Base-by-base conservation (phyloP, 2,113 vertebrate species). In the Psilopsiagon aurifrons region DNA sequence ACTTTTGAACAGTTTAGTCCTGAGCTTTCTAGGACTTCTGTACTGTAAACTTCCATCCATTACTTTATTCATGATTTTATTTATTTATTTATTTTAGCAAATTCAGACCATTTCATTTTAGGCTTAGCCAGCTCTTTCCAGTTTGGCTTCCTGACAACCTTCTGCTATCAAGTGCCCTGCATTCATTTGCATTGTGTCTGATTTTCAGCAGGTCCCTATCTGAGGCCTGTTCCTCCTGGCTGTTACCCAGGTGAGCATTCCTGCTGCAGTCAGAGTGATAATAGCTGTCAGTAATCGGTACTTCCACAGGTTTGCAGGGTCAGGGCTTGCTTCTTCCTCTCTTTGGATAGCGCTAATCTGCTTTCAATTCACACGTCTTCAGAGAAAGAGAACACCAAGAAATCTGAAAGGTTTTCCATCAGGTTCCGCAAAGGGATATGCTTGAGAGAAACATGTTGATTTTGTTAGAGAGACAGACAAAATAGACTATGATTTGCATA, bases 91-190 rank as follows among this genome's bases (percentile, higher is more conserved):
- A 18, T 54, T 88, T 79, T 20, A 57, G 41, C 19, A 80, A 90
- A 71, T 41, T 23, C 1, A 8, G 39, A 13, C 7, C 2, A 29
- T 90, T 90, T 86, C 4, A 41, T 88, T 92, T 76, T 57, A 66
- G 49, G 13, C 49, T 76, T 88, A 63, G 69, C 76, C 37, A 69
- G 74, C 66, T 66, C 83, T 82, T 86, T 84, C 47, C 44, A 49
- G 8, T 71, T 94, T 96, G 95, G 95, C 96, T 92, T 96, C 80
- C 91, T 91, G 95, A 95, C 92, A 96, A 10, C 66, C 47, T 89
- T 76, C 66, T 87, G 41, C 41, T 78, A 28, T 92, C 86, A 94
- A 92, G 94, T 89, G 86, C 88, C 54, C 60, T 66, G 52, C 66
- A 82, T 94, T 92, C 66, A 82, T 76, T 57, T 54, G 47, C 52